A percentile compares a stretch with the other conserved stretches of the same genome.
These are phyloP conservation scores for Natator depressus DNA, from an alignment of 2,113 vertebrate genomes.

Conservation along the genomic window DNA sequence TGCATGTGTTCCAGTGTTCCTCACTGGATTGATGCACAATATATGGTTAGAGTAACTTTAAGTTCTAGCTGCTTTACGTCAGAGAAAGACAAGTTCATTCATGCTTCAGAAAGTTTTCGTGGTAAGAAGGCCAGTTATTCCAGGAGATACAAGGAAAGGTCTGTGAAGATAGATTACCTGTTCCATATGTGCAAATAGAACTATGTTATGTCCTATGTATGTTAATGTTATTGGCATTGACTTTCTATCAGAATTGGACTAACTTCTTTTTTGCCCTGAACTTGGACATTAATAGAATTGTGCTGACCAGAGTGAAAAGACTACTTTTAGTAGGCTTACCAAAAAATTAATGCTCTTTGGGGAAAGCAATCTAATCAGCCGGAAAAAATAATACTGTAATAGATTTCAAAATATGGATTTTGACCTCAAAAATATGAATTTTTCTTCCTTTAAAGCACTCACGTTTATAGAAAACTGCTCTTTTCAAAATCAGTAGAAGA, in stretches of 20 bases:
- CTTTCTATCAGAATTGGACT: not conserved
- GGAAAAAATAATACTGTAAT: not conserved
- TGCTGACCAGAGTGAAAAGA: not conserved
- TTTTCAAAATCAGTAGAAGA: not conserved
- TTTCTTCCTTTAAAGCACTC: not conserved
- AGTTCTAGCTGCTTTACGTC: too few relatives aligned
- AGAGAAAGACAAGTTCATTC: not conserved
- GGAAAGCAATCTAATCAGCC: not conserved
- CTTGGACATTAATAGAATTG: not conserved
- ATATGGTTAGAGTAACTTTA: not conserved
- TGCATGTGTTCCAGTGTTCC: not conserved
- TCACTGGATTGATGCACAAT: not conserved
- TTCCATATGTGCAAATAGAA: not conserved
- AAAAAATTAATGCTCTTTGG: not conserved
- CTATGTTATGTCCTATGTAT: not conserved
- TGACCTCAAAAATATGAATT: not conserved
- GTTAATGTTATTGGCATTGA: not conserved
- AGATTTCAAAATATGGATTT: not conserved
- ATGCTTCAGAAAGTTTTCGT: not conserved
- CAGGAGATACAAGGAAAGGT: not conserved
- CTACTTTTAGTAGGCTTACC: not conserved
- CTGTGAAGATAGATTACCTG: not conserved
- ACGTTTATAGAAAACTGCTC: not conserved
- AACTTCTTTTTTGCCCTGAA: not conserved
- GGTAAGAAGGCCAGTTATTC: not conserved